Conservation (phyloP, 2,888 invertebrate genomes). For the Drosophila gaucha region DNA sequence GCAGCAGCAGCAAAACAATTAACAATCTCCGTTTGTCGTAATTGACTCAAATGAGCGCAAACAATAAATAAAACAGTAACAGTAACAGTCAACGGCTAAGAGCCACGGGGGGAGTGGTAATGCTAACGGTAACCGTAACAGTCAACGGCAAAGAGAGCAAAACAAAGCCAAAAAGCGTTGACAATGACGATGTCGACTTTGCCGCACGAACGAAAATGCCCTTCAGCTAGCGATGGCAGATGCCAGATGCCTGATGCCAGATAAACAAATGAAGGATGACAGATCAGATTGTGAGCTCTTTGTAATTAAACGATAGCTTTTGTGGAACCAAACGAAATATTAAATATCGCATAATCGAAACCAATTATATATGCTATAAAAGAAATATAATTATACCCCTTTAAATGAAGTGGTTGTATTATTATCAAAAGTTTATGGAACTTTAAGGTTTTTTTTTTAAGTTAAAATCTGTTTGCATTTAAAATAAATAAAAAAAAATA, state of each 20-base stretch:
- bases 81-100: slow-evolving; percentile 29
- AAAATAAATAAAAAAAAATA: too few species aligned
- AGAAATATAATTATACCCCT: too few species aligned
- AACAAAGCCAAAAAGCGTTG: slow-evolving; percentile 49
- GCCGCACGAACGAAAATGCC: slow-evolving; percentile 13
- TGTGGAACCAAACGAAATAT: too few species aligned
- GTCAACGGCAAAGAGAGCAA: slow-evolving; percentile 40
- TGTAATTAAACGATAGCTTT: too few species aligned
- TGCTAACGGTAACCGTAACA: slow-evolving; percentile 24
- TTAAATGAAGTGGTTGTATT: too few species aligned
- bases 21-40: slow-evolving; percentile 80
- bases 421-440: too few species aligned
- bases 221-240: slow-evolving; percentile 34
- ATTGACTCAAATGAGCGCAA: slow-evolving; percentile 83
- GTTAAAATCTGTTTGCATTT: too few species aligned
- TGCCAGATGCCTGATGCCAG: background rate
- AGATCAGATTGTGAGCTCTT: too few species aligned
- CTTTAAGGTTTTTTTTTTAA: too few species aligned
- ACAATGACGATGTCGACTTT: slow-evolving; percentile 44
- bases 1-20: slow-evolving; percentile 75
- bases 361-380: too few species aligned
- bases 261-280: background rate
- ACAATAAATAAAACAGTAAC: slow-evolving; percentile 77
- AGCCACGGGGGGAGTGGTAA: slow-evolving; percentile 3
- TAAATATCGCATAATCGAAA: too few species aligned